Evolutionary conservation across 2,797 vertebrate genomes (phyloP).

Genomic region (Helicolenus hilgendorfi): DNA sequence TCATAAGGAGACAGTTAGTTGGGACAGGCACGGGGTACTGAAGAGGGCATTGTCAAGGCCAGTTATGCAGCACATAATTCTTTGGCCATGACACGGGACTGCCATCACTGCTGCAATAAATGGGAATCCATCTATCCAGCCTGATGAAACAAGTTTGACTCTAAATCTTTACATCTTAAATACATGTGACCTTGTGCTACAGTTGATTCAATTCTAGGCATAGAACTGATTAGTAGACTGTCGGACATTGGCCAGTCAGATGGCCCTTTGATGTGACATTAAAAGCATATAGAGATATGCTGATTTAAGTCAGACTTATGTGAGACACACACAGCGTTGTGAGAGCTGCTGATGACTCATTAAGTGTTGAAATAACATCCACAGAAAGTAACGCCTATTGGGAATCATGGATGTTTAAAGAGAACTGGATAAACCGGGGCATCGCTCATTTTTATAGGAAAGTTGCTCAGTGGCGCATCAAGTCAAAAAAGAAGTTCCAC

Average conservation of each 20-base stretch:
- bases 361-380: neutral
- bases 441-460: neutral
- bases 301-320: neutral
- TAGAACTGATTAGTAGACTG: neutral
- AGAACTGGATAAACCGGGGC: neutral
- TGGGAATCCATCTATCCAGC: neutral
- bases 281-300: neutral
- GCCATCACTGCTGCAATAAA: neutral
- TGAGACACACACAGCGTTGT: neutral
- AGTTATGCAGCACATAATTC: conserved; percentile 35
- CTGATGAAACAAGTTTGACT: neutral
- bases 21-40: conserved; percentile 52
- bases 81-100: neutral
- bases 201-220: neutral
- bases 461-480: neutral
- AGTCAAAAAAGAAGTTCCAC: neutral
- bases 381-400: neutral
- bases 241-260: neutral
- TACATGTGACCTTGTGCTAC: neutral
- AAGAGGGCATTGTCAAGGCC: conserved; percentile 66
- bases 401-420: neutral
- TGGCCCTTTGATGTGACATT: neutral
- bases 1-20: conserved; percentile 66
- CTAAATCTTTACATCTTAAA: neutral
- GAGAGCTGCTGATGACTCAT: neutral